Evolutionary conservation across 2,113 vertebrate species (phyloP), one percentile per base, ranked within the genome.

Genomic region (Neopipo cinnamomea): DNA sequence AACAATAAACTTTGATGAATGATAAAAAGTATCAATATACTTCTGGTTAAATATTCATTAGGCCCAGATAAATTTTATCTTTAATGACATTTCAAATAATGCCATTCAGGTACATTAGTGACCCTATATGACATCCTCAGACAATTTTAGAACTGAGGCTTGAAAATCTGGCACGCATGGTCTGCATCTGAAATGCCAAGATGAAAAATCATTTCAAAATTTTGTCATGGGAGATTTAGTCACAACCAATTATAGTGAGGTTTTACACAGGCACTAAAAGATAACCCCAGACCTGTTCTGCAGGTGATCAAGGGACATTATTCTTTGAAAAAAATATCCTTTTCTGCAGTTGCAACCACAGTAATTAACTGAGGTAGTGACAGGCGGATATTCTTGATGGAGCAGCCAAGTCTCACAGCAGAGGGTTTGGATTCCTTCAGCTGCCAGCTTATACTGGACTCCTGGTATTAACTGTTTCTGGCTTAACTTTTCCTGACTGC

Each of bases 191-290:
- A 84, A 81, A 73, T 6, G 4, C 23, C 58, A 28, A 74, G 68
- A 82, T 37, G 65, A 88, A 77, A 92, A 93, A 79, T 21, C 5
- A 55, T 44, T 70, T 66, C 56, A 50, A 67, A 83, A 90, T 55
- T 62, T 89, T n/a, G 33, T 88, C 85, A 52, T 3, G n/a, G 77
- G 70, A 91, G 50, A 93, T 76, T 55, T 7, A 91, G 53, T 85
- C 75, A 59, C 71, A 80, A 75, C 31, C 53, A 91, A 65, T 88
- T 94, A 82, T 0, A 49, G 15, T 1, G 15, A 81, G 49, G 23
- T 55, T 84, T 83, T 63, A 58, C 25, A 52, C 12, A 63, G 39
- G 50, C 62, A 70, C 28, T 4, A 58, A 49, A 62, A 66, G 74
- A 76, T 24, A 91, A 85, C 27, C 42, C 50, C 84, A 75, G 80